Conservation (phyloP, 2,888 invertebrate species). For the Myopa tessellatipennis region DNA sequence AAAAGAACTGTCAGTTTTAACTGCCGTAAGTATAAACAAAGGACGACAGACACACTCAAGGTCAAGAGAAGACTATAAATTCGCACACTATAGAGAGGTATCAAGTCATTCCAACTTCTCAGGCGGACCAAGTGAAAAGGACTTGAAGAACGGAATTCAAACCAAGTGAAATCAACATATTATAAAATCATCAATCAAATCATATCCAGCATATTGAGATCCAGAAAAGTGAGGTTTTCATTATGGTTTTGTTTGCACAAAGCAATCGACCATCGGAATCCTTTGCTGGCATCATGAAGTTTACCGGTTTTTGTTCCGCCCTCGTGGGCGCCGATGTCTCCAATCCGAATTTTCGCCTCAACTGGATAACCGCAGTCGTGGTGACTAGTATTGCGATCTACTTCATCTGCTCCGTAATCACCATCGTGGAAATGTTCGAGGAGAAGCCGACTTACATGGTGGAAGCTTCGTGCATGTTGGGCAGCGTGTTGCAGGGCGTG, state of each 20-base stretch:
- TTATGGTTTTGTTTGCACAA: background rate
- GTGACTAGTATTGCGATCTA: conserved; percentile 34
- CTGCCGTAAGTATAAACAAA: conserved; percentile 2
- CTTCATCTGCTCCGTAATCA: conserved; percentile 41
- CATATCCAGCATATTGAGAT: too few relatives aligned
- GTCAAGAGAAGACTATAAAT: background rate
- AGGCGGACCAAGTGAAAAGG: background rate
- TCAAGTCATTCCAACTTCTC: too few relatives aligned
- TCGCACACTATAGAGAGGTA: too few relatives aligned
- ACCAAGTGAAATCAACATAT: too few relatives aligned
- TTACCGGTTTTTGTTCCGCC: conserved; percentile 23
- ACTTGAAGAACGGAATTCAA: too few relatives aligned
- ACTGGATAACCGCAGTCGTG: conserved; percentile 32
- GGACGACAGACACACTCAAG: background rate
- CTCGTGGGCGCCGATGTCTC: conserved; percentile 40
- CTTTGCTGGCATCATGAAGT: conserved; percentile 27
- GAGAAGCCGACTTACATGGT: conserved; percentile 36
- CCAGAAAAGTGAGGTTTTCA: background rate
- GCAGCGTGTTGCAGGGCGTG: conserved; percentile 42
- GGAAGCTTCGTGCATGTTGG: conserved; percentile 43
- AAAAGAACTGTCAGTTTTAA: too few relatives aligned
- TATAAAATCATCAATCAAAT: too few relatives aligned
- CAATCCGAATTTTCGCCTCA: conserved; percentile 37
- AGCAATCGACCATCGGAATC: conserved; percentile 36
- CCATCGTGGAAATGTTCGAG: conserved; percentile 25